phyloP scores from a whole-genome alignment of 2,797 vertebrate species.

The Alouatta caraya region DNA sequence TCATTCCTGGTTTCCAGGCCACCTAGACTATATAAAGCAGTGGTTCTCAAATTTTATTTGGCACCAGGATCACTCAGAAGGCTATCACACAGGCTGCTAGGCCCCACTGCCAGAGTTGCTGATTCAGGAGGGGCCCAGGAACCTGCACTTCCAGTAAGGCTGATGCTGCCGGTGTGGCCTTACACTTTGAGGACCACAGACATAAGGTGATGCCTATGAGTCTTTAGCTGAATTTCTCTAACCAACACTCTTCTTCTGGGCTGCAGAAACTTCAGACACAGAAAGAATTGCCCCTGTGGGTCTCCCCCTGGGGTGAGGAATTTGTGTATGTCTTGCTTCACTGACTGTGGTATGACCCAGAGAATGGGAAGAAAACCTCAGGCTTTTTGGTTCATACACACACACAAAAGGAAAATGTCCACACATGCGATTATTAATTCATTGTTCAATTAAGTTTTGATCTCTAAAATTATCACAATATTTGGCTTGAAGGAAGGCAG shows the following conservation, averaged over 20 bases:
- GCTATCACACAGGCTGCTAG: not conserved
- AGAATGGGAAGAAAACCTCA: conserved; percentile 43
- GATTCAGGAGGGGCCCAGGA: not conserved
- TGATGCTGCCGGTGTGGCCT: not conserved
- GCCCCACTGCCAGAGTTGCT: not conserved
- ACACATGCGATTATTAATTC: conserved; percentile 61
- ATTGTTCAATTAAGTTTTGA: conserved; percentile 70
- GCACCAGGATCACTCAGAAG: not conserved
- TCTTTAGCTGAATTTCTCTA: not conserved
- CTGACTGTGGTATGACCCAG: conserved; percentile 8
- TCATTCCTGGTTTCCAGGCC: not conserved
- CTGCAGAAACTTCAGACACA: not conserved
- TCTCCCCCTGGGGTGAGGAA: not conserved
- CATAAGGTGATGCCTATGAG: not conserved
- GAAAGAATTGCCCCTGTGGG: not conserved
- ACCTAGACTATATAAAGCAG: not conserved
- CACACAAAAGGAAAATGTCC: conserved; percentile 62
- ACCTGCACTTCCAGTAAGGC: not conserved
- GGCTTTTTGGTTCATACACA: conserved; percentile 50
- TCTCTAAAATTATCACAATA: conserved; percentile 59
- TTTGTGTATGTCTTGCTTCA: not conserved
- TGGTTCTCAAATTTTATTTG: not conserved
- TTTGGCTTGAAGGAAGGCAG: conserved; percentile 75
- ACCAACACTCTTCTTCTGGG: not conserved
- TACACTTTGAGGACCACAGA: not conserved